Conservation (phyloP, 53 echinoderm and acorn worm genomes). For the Crossaster papposus region DNA sequence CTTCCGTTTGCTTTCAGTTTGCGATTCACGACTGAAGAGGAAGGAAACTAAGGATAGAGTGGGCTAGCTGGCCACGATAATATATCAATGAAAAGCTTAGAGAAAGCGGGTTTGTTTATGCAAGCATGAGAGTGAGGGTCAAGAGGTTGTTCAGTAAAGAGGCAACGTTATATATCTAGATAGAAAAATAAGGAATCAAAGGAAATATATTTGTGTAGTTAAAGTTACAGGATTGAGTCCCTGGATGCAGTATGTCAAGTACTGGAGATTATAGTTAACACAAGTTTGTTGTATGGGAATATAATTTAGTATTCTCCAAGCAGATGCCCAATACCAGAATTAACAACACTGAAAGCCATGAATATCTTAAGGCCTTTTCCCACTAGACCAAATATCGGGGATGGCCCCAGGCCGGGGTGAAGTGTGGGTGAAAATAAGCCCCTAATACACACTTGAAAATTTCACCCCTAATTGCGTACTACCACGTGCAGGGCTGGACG, state of each 20-base stretch:
- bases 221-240: constrained; percentile 14
- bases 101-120: constrained; percentile 41
- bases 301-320: too few species aligned
- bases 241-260: not conserved
- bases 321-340: too few species aligned
- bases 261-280: not conserved
- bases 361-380: too few species aligned
- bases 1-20: constrained; percentile 2
- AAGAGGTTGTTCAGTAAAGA: constrained; percentile 45
- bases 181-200: not conserved
- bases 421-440: too few species aligned
- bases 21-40: constrained; percentile 34
- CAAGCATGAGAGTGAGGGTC: constrained; percentile 40
- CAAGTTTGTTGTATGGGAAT: too few species aligned
- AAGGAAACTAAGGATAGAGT: constrained; percentile 23
- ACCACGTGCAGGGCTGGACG: too few species aligned
- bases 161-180: constrained; percentile 33
- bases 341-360: too few species aligned
- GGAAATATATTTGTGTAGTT: constrained; percentile 6
- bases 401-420: too few species aligned
- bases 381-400: too few species aligned
- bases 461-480: too few species aligned
- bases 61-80: constrained; percentile 20
- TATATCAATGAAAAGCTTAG: constrained; percentile 37
- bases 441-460: too few species aligned